A percentile compares a stretch with the other conserved stretches of the same genome.
Evolutionary conservation across 2,797 vertebrate species (phyloP).

Genomic region (Apodemus agrarius): DNA sequence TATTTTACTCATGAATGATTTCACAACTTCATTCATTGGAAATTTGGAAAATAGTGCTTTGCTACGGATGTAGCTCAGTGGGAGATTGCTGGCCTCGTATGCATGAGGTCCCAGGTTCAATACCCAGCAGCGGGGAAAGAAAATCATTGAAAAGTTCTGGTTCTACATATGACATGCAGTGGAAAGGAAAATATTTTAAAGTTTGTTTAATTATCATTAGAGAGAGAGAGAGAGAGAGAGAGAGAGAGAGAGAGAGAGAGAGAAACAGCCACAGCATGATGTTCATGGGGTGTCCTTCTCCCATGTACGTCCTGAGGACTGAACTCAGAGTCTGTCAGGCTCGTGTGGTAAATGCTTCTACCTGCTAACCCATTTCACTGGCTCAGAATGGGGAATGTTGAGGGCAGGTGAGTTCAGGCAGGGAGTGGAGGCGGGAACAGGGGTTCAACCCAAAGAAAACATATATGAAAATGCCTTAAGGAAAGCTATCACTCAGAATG

Average conservation of each 20-base stretch:
- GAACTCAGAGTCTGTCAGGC: background rate
- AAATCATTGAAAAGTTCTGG: background rate
- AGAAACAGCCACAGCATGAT: background rate
- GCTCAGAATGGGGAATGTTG: background rate
- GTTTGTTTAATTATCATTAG: background rate
- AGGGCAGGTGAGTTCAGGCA: background rate
- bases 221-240: no score
- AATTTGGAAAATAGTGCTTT: slow-evolving; percentile 29
- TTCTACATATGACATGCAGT: background rate
- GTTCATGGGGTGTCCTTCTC: background rate
- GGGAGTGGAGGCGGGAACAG: background rate
- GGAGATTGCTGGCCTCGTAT: background rate
- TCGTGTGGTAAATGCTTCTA: background rate
- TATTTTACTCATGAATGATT: background rate
- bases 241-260: no score
- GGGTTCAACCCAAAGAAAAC: background rate
- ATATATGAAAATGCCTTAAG: background rate
- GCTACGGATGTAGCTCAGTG: background rate
- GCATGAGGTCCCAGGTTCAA: background rate
- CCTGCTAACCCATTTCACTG: background rate
- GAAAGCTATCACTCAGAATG: background rate
- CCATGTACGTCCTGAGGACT: background rate
- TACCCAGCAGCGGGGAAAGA: background rate
- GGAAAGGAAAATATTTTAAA: background rate
- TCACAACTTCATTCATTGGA: background rate